phyloP scores from a whole-genome alignment of 1,140 invertebrate species.

The Hyles euphorbiae region DNA sequence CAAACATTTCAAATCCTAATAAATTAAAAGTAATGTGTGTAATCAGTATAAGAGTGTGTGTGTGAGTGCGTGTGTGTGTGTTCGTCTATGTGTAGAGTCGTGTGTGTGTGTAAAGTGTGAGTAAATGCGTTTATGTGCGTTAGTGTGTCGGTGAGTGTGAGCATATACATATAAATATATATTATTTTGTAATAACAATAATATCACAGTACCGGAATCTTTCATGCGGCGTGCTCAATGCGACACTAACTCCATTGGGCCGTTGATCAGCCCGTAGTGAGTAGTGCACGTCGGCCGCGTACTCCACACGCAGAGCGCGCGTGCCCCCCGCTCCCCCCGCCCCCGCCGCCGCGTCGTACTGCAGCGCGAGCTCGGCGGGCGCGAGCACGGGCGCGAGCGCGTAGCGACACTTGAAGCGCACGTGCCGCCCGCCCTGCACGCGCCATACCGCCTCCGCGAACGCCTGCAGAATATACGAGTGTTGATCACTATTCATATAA shows the following conservation, averaged over 20 bases:
- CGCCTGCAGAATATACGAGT: constrained; percentile 30
- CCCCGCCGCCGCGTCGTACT: constrained; percentile 36
- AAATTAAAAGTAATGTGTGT: no score
- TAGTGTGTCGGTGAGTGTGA: no score
- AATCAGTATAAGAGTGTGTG: no score
- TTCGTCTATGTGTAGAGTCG: no score
- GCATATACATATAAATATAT: no score
- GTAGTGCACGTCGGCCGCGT: constrained; percentile 43
- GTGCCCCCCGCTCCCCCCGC: constrained; percentile 25
- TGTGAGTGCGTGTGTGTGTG: no score
- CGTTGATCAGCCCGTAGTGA: constrained; percentile 59
- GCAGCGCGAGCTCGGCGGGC: constrained; percentile 36
- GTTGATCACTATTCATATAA: no score
- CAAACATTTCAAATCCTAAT: no score
- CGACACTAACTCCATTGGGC: constrained; percentile 35
- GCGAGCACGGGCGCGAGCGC: constrained; percentile 51
- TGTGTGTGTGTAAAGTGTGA: no score
- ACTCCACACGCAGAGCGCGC: constrained; percentile 26
- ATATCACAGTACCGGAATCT: constrained; percentile 46
- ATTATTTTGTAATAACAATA: constrained; percentile 4
- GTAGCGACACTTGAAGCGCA: constrained; percentile 59
- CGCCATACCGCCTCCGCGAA: constrained; percentile 75
- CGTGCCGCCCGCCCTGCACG: constrained; percentile 60
- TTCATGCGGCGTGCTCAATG: constrained; percentile 53
- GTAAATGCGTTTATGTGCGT: no score